Evolutionary conservation across 35 echinoderm and acorn worm genomes (phyloP).

Genomic region (Heliocidaris erythrogramma): DNA sequence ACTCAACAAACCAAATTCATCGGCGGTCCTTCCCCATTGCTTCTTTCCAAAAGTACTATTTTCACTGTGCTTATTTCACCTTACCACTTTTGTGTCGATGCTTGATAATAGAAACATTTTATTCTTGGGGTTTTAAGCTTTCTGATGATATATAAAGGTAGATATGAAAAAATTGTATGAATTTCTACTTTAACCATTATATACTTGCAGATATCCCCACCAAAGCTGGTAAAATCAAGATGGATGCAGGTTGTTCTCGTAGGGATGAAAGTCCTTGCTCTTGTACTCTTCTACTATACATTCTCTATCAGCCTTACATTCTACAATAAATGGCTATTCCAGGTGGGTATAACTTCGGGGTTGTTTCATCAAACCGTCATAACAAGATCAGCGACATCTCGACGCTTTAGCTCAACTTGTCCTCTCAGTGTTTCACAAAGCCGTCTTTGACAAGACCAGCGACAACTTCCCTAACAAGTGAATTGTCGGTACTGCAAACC

Average conservation of each 20-base stretch:
- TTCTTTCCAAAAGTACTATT: neutral
- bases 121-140: too few relatives aligned
- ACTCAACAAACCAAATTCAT: too few relatives aligned
- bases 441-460: too few relatives aligned
- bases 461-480: neutral
- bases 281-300: slow-evolving; percentile 92
- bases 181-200: neutral
- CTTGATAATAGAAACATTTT: neutral
- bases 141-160: neutral
- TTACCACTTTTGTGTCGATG: too few relatives aligned
- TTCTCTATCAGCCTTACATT: slow-evolving; percentile 95
- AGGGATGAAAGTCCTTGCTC: slow-evolving; percentile 59
- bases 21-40: too few relatives aligned
- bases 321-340: slow-evolving; percentile 98
- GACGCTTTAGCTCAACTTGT: too few relatives aligned
- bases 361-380: neutral
- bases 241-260: slow-evolving; percentile 58
- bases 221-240: slow-evolving; percentile 56
- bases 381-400: too few relatives aligned
- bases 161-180: neutral
- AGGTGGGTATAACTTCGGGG: slow-evolving; percentile 46
- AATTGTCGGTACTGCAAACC: neutral
- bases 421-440: too few relatives aligned
- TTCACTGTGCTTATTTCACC: too few relatives aligned
- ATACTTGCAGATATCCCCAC: slow-evolving; percentile 57